Conservation (phyloP, 2,888 invertebrate species). For the Leucozona laternaria region DNA sequence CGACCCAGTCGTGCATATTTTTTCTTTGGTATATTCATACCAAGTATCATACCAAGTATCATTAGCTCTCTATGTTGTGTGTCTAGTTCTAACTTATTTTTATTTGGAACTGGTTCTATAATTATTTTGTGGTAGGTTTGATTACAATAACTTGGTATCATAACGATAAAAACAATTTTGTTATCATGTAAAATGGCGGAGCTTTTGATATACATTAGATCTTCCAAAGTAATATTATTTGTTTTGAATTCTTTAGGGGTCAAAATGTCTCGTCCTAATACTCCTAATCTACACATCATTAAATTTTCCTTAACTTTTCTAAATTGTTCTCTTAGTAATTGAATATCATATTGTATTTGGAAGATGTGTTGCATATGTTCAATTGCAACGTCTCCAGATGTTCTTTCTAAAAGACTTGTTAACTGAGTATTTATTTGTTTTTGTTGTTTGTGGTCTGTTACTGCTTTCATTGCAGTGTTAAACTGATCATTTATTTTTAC, state of each 20-base stretch:
- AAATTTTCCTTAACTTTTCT: neutral
- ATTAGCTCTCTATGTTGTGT: neutral
- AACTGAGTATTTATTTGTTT: conserved; percentile 9
- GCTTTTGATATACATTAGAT: neutral
- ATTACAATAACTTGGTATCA: neutral
- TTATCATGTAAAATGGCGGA: neutral
- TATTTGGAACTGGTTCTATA: neutral
- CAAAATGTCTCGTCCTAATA: neutral
- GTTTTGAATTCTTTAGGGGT: neutral
- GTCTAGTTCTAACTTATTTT: neutral
- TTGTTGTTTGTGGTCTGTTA: neutral
- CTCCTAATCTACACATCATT: neutral
- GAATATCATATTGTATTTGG: neutral
- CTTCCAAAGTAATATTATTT: neutral
- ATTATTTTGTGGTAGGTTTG: neutral
- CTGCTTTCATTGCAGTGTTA: neutral
- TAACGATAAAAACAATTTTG: neutral
- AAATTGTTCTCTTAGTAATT: neutral
- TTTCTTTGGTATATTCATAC: neutral
- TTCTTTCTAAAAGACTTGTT: neutral
- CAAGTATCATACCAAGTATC: neutral
- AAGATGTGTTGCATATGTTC: neutral
- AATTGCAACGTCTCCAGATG: neutral
- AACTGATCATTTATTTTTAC: no score
- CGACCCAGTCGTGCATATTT: no score